phyloP scores from a whole-genome alignment of 2,888 invertebrate species.

The Luperina nickerlii region DNA sequence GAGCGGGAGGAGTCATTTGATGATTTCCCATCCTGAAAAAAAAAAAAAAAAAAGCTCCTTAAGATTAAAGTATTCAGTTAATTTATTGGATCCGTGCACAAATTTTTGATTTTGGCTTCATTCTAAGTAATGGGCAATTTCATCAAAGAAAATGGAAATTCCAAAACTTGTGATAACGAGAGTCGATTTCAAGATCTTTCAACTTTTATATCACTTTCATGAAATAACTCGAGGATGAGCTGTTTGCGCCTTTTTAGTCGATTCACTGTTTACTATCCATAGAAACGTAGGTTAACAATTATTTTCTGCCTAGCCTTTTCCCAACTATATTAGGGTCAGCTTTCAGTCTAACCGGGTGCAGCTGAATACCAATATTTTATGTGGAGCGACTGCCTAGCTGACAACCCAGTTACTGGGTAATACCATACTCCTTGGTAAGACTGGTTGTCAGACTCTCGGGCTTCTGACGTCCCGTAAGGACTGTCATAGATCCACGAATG shows the following conservation, averaged over 20 bases:
- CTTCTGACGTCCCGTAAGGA: no score
- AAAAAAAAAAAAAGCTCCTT: no score
- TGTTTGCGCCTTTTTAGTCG: conserved; percentile 15
- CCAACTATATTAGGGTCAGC: no score
- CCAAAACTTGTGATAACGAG: conserved; percentile 62
- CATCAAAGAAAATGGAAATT: conserved; percentile 64
- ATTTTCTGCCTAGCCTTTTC: not conserved
- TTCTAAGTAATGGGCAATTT: conserved; percentile 60
- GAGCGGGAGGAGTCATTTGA: no score
- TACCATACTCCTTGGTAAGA: no score
- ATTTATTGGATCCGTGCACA: conserved; percentile 26
- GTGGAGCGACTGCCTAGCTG: no score
- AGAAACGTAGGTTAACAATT: not conserved
- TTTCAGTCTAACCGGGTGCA: no score
- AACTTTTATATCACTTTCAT: conserved; percentile 59
- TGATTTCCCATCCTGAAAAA: no score
- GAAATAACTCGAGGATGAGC: conserved; percentile 39
- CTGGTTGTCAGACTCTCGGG: no score
- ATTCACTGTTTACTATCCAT: not conserved
- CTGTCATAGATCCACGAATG: no score
- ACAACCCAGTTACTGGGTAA: no score
- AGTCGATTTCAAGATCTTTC: conserved; percentile 55
- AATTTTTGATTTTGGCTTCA: conserved; percentile 43
- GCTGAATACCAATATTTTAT: no score
- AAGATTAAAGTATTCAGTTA: conserved; percentile 47